phyloP scores from a whole-genome alignment of 2,888 invertebrate species.

The Phaedon cochleariae region DNA sequence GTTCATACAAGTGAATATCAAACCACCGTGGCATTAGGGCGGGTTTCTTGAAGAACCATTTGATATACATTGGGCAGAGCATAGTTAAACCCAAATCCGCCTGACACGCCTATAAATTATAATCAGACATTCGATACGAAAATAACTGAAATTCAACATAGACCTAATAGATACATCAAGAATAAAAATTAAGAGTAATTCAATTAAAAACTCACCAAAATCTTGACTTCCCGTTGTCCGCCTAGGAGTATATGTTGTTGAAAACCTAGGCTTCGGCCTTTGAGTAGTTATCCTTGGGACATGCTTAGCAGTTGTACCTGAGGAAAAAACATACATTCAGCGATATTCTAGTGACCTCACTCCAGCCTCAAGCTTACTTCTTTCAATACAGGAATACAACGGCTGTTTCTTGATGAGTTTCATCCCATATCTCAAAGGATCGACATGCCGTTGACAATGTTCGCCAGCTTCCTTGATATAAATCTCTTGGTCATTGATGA shows the following conservation, averaged over 20 bases:
- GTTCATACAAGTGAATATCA: too few relatives aligned
- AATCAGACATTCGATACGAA: too few relatives aligned
- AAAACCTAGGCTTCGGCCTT: constrained; percentile 20
- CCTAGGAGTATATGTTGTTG: constrained; percentile 32
- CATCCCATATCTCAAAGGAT: constrained; percentile 70
- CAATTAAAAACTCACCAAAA: constrained; percentile 43
- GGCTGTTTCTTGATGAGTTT: constrained; percentile 64
- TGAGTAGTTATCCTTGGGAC: constrained; percentile 24
- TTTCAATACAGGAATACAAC: constrained; percentile 53
- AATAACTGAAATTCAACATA: too few relatives aligned
- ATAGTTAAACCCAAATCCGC: too few relatives aligned
- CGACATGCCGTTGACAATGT: constrained; percentile 69
- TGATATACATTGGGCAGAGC: too few relatives aligned
- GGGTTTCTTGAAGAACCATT: too few relatives aligned
- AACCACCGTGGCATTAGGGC: too few relatives aligned
- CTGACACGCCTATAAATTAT: too few relatives aligned
- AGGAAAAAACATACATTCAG: not conserved
- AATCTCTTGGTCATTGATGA: constrained; percentile 68
- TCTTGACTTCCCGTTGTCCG: constrained; percentile 35
- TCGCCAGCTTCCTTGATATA: constrained; percentile 74
- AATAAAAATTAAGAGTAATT: constrained; percentile 3
- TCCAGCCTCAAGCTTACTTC: constrained; percentile 27
- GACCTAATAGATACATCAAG: not conserved
- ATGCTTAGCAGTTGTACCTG: constrained; percentile 32
- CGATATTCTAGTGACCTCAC: not conserved